phyloP scores from a whole-genome alignment of 2,797 vertebrate species.

The Hydrophis major region DNA sequence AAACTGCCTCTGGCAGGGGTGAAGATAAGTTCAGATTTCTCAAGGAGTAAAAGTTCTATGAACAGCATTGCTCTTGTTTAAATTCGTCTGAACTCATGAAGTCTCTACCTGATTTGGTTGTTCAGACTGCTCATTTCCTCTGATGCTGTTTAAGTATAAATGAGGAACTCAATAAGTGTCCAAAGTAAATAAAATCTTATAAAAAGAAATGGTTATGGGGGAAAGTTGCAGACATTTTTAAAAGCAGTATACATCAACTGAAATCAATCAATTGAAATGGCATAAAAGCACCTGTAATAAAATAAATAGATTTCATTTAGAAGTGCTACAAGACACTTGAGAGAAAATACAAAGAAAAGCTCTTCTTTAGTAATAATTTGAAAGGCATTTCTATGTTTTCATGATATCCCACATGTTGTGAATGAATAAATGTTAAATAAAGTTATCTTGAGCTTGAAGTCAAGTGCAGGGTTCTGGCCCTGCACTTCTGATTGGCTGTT shows the following conservation, averaged over 20 bases:
- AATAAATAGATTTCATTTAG: not conserved
- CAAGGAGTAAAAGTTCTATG: conserved; percentile 62
- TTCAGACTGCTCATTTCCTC: conserved; percentile 43
- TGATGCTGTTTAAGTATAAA: conserved; percentile 42
- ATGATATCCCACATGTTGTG: not conserved
- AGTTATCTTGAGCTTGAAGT: too few relatives aligned
- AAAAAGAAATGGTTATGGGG: conserved; percentile 26
- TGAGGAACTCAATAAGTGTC: conserved; percentile 26
- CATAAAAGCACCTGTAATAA: not conserved
- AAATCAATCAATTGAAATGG: not conserved
- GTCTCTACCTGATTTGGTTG: conserved; percentile 49
- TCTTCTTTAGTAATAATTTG: not conserved
- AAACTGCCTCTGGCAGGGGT: conserved; percentile 52
- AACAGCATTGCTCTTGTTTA: conserved; percentile 67
- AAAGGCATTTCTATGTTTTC: not conserved
- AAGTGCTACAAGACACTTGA: not conserved
- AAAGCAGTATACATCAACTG: not conserved
- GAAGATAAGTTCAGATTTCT: conserved; percentile 66
- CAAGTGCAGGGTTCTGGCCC: too few relatives aligned
- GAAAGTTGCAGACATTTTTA: not conserved
- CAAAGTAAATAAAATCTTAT: conserved; percentile 14
- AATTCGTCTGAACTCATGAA: conserved; percentile 57
- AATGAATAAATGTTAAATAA: too few relatives aligned
- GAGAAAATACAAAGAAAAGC: not conserved
- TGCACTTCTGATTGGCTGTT: too few relatives aligned